Conservation (phyloP, 1,140 invertebrate species). For the Thereuonema tuberculata region DNA sequence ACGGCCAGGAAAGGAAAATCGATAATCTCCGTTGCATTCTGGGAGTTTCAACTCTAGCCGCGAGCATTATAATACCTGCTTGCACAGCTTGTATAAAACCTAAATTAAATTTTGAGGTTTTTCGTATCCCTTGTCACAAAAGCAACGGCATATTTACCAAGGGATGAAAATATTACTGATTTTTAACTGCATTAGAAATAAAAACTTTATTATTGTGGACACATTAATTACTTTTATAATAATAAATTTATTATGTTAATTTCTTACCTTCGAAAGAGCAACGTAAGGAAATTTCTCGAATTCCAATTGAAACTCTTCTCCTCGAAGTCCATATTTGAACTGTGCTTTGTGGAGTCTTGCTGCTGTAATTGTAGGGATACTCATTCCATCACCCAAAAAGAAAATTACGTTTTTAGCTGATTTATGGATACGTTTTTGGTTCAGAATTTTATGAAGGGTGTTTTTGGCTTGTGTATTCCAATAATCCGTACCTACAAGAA, state of each 20-base stretch:
- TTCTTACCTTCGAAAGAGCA: slow-evolving; percentile 49
- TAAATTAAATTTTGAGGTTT: too few relatives aligned
- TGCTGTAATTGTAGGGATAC: slow-evolving; percentile 56
- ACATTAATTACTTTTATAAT: too few relatives aligned
- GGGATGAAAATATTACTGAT: too few relatives aligned
- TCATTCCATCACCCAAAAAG: slow-evolving; percentile 69
- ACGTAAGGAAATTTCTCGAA: slow-evolving; percentile 62
- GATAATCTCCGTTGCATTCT: too few relatives aligned
- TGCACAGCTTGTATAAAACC: too few relatives aligned
- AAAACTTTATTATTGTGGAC: too few relatives aligned
- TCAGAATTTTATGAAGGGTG: not conserved
- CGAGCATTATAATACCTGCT: too few relatives aligned
- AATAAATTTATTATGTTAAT: not conserved
- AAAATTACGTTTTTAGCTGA: slow-evolving; percentile 58
- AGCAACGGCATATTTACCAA: too few relatives aligned
- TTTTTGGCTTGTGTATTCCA: slow-evolving; percentile 18
- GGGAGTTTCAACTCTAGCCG: too few relatives aligned
- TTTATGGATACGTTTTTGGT: not conserved
- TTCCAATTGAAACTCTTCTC: slow-evolving; percentile 50
- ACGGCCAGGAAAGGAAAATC: too few relatives aligned
- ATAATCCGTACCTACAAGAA: slow-evolving; percentile 17
- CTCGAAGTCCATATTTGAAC: slow-evolving; percentile 32
- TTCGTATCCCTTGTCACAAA: too few relatives aligned
- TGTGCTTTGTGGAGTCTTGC: slow-evolving; percentile 55
- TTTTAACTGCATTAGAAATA: too few relatives aligned